Percentiles rank a stretch among this genome's conserved stretches.
These are phyloP conservation scores for Eulithis testata DNA, from an alignment of 2,888 invertebrate species.

Conservation along the genomic window DNA sequence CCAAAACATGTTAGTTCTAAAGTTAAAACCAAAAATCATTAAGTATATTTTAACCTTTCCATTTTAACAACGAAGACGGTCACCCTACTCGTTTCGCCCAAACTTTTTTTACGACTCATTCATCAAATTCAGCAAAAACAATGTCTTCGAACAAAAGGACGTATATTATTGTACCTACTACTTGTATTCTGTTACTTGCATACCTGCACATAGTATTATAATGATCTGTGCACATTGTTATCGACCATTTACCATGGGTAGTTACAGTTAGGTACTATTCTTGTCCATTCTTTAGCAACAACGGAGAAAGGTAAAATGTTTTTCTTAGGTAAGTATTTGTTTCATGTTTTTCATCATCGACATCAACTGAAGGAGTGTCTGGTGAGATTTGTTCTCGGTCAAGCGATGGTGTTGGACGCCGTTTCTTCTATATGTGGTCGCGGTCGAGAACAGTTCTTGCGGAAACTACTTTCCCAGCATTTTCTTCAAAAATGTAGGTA, in stretches of 20 bases:
- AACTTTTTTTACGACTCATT: conserved; percentile 18
- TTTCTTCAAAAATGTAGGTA: no score
- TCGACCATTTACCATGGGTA: conserved; percentile 9
- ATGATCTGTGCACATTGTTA: conserved; percentile 15
- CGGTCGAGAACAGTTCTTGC: no score
- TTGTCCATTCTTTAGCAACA: neutral
- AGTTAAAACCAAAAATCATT: no score
- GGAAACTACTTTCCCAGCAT: no score
- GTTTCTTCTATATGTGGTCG: no score
- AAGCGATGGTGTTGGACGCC: no score
- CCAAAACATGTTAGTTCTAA: no score
- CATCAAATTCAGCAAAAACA: conserved; percentile 18
- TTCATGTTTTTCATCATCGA: no score
- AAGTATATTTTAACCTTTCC: no score
- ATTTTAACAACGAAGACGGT: neutral
- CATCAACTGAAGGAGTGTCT: no score
- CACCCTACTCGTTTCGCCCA: conserved; percentile 16
- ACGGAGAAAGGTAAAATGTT: neutral
- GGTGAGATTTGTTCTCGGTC: no score
- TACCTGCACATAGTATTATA: neutral
- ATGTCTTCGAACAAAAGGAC: conserved; percentile 16
- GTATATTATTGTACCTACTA: neutral
- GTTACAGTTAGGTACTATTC: neutral
- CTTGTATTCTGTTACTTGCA: conserved; percentile 7
- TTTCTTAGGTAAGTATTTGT: no score